Percentiles rank a stretch among this genome's conserved stretches.
These are phyloP conservation scores for Fulica atra DNA, from an alignment of 2,113 vertebrate genomes.

Conservation along the genomic window DNA sequence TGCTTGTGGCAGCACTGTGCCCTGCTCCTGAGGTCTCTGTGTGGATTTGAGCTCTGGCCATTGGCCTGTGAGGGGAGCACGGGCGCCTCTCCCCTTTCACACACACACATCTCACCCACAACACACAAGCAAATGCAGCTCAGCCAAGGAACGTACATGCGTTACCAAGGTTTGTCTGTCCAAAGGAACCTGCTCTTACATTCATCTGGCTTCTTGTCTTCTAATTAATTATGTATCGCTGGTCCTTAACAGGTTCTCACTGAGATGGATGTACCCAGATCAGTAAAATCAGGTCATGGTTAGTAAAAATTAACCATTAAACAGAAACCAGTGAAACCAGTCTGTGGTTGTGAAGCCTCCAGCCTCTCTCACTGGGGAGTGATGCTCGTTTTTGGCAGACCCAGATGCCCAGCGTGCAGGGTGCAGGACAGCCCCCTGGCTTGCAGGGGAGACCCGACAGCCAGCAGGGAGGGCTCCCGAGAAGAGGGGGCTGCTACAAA, in stretches of 20 bases:
- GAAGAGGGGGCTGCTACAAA: not conserved
- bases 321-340: not conserved
- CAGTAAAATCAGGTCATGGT: not conserved
- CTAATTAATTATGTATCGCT: not conserved
- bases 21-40: not conserved
- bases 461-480: rapidly evolving
- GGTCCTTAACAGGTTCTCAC: not conserved
- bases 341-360: not conserved
- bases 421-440: not conserved
- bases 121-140: not conserved
- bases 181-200: slow-evolving; percentile 28
- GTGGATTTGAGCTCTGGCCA: not conserved
- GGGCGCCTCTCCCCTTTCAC: not conserved
- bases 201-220: not conserved
- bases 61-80: not conserved
- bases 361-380: not conserved
- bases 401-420: rapidly evolving
- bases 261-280: not conserved
- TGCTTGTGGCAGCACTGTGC: rapidly evolving
- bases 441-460: not conserved
- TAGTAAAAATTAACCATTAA: not conserved
- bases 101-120: not conserved
- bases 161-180: slow-evolving; percentile 29
- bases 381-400: not conserved
- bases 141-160: not conserved